Evolutionary conservation across 2,888 invertebrate species (phyloP), one percentile per base, ranked within the genome.

Genomic region (Drosophila macrospina): DNA sequence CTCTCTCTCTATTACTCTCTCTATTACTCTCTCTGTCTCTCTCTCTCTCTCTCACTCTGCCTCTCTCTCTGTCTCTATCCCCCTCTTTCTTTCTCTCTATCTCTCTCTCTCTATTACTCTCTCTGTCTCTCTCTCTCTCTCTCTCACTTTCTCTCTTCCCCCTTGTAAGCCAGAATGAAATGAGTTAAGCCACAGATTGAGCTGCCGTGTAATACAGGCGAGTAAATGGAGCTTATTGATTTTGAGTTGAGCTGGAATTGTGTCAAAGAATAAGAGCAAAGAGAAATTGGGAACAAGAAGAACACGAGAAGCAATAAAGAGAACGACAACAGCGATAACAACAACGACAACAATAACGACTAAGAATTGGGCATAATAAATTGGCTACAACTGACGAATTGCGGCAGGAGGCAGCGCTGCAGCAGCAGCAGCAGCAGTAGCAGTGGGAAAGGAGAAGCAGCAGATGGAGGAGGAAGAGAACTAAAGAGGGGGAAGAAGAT

Each of bases 341-440:
- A 13, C 5, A 30, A 63, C 55, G 57, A 65, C 51, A 51, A 67
- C 36, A 61, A 54, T 62, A 50, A 44, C 52, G 44, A 51, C 55
- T 41, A 68, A 59, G 70, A 81, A 78, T 84, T 75, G 74, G 69
- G 75, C 74, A 81, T 80, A 81, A 86, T 86, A 86, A 85, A 86
- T 85, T 85, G 85, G 85, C 78, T 65, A 67, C 80, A 69, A 84
- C 78, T 86, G 85, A 84, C 81, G 81, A 74, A 79, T 82, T 79
- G 77, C 28, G 74, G 68, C 66, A 45, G 50, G 44, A 42, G 56
- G 39, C 42, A 42, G 60, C 11, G 15, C 36, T n/a, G 28, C 4
- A 13, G 30, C 6, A 44, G 37, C n/a, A 13, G 28, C n/a, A 30
- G 56, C 26, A 15, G 20, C n/a, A 24, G n/a, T n/a, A n/a, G n/a